Evolutionary conservation across 37 sponge, comb jelly and placozoan species (phyloP), one percentile per base, ranked within the genome.

Genomic region (Diacarnus erythraeanus): DNA sequence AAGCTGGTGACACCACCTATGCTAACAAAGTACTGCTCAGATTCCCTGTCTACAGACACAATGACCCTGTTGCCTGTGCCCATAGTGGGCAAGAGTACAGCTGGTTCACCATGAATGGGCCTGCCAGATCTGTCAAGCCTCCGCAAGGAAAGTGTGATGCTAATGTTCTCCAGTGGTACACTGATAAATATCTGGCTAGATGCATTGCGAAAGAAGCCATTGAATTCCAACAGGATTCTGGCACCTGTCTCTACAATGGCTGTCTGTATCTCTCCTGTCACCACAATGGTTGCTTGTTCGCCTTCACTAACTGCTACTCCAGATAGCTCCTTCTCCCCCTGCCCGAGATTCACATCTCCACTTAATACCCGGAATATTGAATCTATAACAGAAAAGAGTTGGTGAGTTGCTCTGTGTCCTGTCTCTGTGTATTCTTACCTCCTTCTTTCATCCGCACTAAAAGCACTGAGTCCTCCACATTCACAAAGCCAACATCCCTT

Each of bases 301-400:
- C 51, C 51, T 47, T 6, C 10, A 15, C 51, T 47, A 47, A 12
- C 51, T 15, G 51, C 51, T 15, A 15, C 6, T 47, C 51, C 12
- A 6, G 12, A 47, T 6, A 47, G 51, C 51, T 27, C 64, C 18
- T n/a, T n/a, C n/a, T 23, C 30, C 30, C 30, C 20, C 64, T 63
- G 64, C 12, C 64, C 64, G 6, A 63, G 64, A 63, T 20, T 27
- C n/a, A 63, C 64, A 63, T 63, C 64, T 20, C 64, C 64, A 20
- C 6, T 63, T 6, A 63, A 25, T 12, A 63, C 20, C 30, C 18
- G 64, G 64, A 63, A 63, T 12, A 5, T 63, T 6, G 64, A 63
- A 63, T 23, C 30, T 23, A 30, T 25, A 6, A 27, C 12, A 47
- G 12, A 47, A 12, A 47, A 47, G 12, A 47, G 10, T 30, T 23